Base-by-base conservation (phyloP, 37 sponge, comb jelly and placozoan species). In the Ephydatia muelleri region DNA sequence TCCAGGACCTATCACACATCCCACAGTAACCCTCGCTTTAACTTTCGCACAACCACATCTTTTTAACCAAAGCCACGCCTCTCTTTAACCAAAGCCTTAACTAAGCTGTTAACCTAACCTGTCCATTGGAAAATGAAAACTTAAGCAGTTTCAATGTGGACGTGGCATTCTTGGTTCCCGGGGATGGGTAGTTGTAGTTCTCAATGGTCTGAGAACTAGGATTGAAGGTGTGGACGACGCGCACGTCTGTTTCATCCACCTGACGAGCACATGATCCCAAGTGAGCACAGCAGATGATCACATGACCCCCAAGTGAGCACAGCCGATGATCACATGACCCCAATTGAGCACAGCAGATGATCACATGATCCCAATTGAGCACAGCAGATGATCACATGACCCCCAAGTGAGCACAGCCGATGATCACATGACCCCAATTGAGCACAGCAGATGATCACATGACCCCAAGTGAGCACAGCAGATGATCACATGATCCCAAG, bases 241-340 rank as follows among this genome's bases (percentile, higher is more conserved):
- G 40, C 14, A 91, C 91, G 5, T 80, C 69, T 0, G 79, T 83
- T 68, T 91, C 87, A 67, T 91, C 84, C 65, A 76, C 83, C 91
- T 91, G 43, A 2, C 40, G 13, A 9, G 36, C 3, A 6, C 43
- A 43, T 43, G 43, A n/a, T n/a, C n/a, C n/a, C n/a, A n/a, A n/a
- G n/a, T n/a, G n/a, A n/a, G n/a, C n/a, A n/a, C n/a, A n/a, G n/a
- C n/a, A n/a, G n/a, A n/a, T 21, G 13, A 39, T 33, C 49, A 72
- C 74, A 72, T 64, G 65, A 85, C 86, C 38, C 32, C 2, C 28
- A 84, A 12, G 34, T 26, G 6, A 82, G 16, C 9, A 68, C 71
- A n/a, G n/a, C n/a, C n/a, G n/a, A n/a, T n/a, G n/a, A n/a, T n/a
- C n/a, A n/a, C n/a, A n/a, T n/a, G n/a, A n/a, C n/a, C n/a, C n/a